Evolutionary conservation across 1,140 invertebrate genomes (phyloP).

Genomic region (Scaptomyza graminum): DNA sequence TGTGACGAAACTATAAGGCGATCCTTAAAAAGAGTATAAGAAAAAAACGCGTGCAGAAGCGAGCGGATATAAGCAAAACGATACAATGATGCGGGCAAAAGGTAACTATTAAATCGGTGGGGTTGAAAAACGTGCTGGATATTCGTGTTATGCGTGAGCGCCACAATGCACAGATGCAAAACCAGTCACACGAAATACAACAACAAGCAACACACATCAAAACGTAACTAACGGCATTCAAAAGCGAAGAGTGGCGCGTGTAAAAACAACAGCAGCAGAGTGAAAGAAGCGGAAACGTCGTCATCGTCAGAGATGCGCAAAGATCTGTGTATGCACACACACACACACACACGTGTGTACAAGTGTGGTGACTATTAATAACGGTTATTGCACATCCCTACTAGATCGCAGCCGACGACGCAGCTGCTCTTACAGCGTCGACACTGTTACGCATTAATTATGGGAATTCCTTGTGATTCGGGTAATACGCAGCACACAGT

Average conservation of each 20-base stretch:
- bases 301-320: slow-evolving; percentile 17
- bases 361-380: slow-evolving; percentile 15
- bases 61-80: slow-evolving; percentile 4
- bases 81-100: slow-evolving; percentile 54
- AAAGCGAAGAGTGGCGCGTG: slow-evolving; percentile 5
- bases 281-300: slow-evolving; percentile 30
- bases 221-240: slow-evolving; percentile 31
- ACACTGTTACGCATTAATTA: slow-evolving; percentile 71
- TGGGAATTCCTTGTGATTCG: slow-evolving; percentile 61
- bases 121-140: neutral
- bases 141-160: slow-evolving; percentile 57
- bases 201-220: neutral
- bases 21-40: neutral
- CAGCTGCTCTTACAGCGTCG: slow-evolving; percentile 22
- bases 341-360: neutral
- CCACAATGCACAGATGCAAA: slow-evolving; percentile 63
- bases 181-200: slow-evolving; percentile 6
- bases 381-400: slow-evolving; percentile 33
- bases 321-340: slow-evolving; percentile 11
- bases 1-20: too few species aligned
- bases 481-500: neutral
- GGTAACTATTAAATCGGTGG: slow-evolving; percentile 2
- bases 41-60: slow-evolving; percentile 4
- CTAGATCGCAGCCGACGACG: slow-evolving; percentile 21
- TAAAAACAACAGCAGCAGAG: slow-evolving; percentile 7